A percentile compares a stretch with the other conserved stretches of the same genome.
These are phyloP conservation scores for Vespertilio murinus DNA, from an alignment of 2,797 vertebrate genomes.

Conservation along the genomic window DNA sequence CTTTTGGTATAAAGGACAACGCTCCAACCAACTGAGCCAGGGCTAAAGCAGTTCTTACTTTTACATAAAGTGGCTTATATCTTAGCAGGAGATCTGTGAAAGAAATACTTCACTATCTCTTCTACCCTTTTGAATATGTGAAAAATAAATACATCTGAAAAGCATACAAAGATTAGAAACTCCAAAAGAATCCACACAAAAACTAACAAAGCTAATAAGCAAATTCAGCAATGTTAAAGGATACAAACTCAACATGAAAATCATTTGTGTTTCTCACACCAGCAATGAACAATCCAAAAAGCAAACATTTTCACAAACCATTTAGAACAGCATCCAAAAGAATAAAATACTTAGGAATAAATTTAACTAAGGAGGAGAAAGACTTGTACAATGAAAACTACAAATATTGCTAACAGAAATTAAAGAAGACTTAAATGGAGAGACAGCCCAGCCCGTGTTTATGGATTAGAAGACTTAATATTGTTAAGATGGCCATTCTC, in stretches of 20 bases:
- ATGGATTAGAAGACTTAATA: neutral
- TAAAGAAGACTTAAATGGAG: neutral
- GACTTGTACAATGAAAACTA: neutral
- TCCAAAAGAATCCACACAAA: neutral
- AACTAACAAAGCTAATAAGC: neutral
- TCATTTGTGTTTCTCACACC: neutral
- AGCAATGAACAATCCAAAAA: neutral
- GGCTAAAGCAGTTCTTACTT: neutral
- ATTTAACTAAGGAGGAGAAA: conserved; percentile 23
- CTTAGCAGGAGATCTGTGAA: conserved; percentile 8
- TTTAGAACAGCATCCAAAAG: neutral
- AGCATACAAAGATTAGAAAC: conserved; percentile 22
- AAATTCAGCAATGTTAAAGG: neutral
- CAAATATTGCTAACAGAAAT: neutral
- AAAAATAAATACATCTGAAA: conserved; percentile 41
- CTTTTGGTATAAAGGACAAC: neutral
- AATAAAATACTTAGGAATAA: neutral
- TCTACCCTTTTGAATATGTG: neutral
- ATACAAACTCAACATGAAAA: neutral
- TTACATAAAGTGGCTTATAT: neutral
- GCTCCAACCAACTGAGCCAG: neutral
- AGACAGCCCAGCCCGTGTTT: neutral
- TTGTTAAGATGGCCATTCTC: neutral
- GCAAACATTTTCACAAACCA: neutral
- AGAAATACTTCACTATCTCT: neutral